Percentiles rank a stretch among this genome's conserved stretches.
phyloP scores from a whole-genome alignment of 2,888 invertebrate genomes.

The Galeopsomyia nigrocyanea region DNA sequence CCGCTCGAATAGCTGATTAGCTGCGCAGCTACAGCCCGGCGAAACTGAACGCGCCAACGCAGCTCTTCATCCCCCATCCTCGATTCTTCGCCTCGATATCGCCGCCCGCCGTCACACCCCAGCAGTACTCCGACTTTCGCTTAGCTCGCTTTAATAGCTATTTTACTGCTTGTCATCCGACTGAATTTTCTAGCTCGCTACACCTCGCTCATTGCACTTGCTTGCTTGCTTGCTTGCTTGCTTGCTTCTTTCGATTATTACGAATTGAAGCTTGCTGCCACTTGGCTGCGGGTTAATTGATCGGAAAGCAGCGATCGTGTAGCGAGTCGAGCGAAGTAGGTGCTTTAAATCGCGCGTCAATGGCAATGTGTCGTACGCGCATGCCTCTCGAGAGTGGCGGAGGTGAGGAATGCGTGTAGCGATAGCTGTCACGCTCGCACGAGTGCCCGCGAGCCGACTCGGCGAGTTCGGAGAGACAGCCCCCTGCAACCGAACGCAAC shows the following conservation, averaged over 20 bases:
- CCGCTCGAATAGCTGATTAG: slow-evolving; percentile 44
- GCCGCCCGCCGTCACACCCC: too few relatives aligned
- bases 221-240: too few relatives aligned
- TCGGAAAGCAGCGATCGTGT: not conserved
- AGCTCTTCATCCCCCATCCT: slow-evolving; percentile 14
- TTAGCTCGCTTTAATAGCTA: too few relatives aligned
- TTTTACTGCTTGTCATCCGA: too few relatives aligned
- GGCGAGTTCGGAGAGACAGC: not conserved
- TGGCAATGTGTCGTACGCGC: not conserved
- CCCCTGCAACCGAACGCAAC: not conserved
- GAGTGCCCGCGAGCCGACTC: not conserved
- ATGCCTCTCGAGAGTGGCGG: too few relatives aligned
- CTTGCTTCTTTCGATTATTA: not conserved
- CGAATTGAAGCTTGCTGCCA: too few relatives aligned
- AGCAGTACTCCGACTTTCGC: too few relatives aligned
- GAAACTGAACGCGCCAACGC: too few relatives aligned
- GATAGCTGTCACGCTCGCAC: not conserved
- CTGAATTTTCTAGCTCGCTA: too few relatives aligned
- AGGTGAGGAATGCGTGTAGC: not conserved
- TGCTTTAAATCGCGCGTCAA: slow-evolving; percentile 17
- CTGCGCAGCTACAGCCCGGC: too few relatives aligned
- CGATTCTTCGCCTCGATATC: slow-evolving; percentile 5
- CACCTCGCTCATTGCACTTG: too few relatives aligned
- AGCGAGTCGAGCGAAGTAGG: not conserved
- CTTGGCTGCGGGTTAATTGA: not conserved